These are phyloP conservation scores for Muricea muricata DNA, from an alignment of 92 coral and sea anemone species.

Conservation along the genomic window DNA sequence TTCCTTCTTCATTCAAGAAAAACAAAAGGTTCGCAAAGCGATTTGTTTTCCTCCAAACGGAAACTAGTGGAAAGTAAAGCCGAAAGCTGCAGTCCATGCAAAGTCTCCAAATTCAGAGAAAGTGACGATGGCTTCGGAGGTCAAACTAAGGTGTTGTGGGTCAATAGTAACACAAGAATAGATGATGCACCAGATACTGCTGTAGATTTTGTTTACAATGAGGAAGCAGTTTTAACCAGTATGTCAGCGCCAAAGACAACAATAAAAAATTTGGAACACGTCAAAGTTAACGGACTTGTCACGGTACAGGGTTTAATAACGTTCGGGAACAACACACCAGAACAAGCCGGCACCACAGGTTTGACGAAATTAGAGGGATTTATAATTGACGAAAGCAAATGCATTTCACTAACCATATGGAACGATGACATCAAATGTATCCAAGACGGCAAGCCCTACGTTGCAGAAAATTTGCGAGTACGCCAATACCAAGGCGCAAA, in stretches of 20 bases:
- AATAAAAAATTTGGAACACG: constrained; percentile 9
- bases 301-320: constrained; percentile 2
- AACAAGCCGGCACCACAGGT: background rate
- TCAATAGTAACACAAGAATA: constrained; percentile 18
- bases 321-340: background rate
- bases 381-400: constrained; percentile 7
- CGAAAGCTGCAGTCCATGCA: constrained; percentile 25
- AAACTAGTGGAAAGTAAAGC: constrained; percentile 26
- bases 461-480: constrained; percentile 15
- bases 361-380: background rate
- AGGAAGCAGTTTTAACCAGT: background rate
- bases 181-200: constrained; percentile 27
- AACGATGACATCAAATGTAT: constrained; percentile 9
- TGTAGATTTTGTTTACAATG: constrained; percentile 8
- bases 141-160: background rate
- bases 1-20: constrained; percentile 5
- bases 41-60: constrained; percentile 18
- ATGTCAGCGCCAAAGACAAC: constrained; percentile 17
- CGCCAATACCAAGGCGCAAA: constrained; percentile 21
- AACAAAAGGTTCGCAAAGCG: constrained; percentile 8
- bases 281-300: constrained; percentile 22
- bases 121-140: background rate
- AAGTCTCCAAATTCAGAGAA: constrained; percentile 10
- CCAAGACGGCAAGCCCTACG: constrained; percentile 24
- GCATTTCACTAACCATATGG: constrained; percentile 27